phyloP scores from a whole-genome alignment of 2,113 vertebrate genomes.

The Toxostoma redivivum region DNA sequence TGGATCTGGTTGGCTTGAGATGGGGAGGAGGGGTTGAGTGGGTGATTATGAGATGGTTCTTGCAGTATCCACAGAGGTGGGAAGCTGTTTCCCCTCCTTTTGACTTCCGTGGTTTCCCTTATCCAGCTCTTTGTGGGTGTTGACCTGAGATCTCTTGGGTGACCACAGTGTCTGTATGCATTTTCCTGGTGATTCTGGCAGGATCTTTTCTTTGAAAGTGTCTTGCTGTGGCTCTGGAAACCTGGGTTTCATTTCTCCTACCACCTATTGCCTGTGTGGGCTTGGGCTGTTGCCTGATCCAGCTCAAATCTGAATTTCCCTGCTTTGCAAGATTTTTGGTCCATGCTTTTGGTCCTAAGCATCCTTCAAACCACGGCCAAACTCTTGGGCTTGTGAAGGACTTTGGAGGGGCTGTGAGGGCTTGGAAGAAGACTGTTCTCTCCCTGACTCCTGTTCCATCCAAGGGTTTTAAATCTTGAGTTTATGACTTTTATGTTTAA shows the following conservation, averaged over 20 bases:
- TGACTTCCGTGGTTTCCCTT: neutral
- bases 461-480: neutral
- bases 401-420: neutral
- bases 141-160: neutral
- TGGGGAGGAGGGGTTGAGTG: neutral
- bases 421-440: neutral
- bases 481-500: neutral
- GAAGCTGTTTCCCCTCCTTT: neutral
- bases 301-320: neutral
- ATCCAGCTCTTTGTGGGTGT: neutral
- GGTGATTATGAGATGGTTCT: neutral
- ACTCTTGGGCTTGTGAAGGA: neutral
- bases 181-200: neutral
- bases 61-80: neutral
- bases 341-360: neutral
- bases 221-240: neutral
- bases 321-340: neutral
- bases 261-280: fast-evolving
- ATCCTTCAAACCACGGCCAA: neutral
- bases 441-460: neutral
- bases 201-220: neutral
- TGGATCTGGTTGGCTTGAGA: neutral
- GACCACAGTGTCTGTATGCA: fast-evolving
- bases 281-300: neutral
- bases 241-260: neutral